phyloP scores from a whole-genome alignment of 2,888 invertebrate genomes.

The Tetragonisca angustula region DNA sequence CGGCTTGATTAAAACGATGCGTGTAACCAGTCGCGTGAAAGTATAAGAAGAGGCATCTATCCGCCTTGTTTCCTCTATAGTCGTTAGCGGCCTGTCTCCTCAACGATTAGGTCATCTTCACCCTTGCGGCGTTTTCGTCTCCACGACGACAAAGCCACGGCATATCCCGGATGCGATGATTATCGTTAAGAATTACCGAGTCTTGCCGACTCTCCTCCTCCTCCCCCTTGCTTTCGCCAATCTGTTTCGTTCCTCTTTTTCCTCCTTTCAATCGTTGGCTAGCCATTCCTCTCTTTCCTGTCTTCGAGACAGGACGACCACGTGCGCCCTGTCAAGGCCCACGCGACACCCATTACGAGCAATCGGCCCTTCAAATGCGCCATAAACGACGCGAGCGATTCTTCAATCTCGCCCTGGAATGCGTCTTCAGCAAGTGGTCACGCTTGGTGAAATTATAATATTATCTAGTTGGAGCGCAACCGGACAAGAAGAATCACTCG shows the following conservation, averaged over 20 bases:
- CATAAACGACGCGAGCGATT: slow-evolving; percentile 64
- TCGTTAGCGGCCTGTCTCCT: slow-evolving; percentile 24
- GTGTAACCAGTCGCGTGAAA: slow-evolving; percentile 9
- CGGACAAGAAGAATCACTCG: slow-evolving; percentile 60
- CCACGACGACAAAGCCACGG: slow-evolving; percentile 48
- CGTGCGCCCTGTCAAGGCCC: slow-evolving; percentile 78
- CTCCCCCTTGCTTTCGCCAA: slow-evolving; percentile 22
- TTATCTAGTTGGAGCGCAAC: slow-evolving; percentile 61
- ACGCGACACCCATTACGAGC: slow-evolving; percentile 77
- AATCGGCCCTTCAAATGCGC: slow-evolving; percentile 74
- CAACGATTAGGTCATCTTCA: slow-evolving; percentile 68
- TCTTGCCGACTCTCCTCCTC: slow-evolving; percentile 23
- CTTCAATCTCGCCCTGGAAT: slow-evolving; percentile 65
- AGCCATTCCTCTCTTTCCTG: slow-evolving; percentile 49
- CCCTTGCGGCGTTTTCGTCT: slow-evolving; percentile 61
- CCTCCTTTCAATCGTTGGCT: slow-evolving; percentile 9
- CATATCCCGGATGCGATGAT: slow-evolving; percentile 78
- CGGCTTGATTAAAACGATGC: slow-evolving; percentile 34
- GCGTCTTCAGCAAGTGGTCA: slow-evolving; percentile 51
- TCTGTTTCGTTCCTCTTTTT: neutral
- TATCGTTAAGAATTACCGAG: slow-evolving; percentile 73
- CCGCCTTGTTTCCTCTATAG: slow-evolving; percentile 37
- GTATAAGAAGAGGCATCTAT: neutral
- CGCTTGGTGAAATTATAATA: slow-evolving; percentile 61
- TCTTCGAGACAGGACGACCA: slow-evolving; percentile 72